Evolutionary conservation across 2,113 vertebrate species (phyloP).

Genomic region (Varanus salvator): DNA sequence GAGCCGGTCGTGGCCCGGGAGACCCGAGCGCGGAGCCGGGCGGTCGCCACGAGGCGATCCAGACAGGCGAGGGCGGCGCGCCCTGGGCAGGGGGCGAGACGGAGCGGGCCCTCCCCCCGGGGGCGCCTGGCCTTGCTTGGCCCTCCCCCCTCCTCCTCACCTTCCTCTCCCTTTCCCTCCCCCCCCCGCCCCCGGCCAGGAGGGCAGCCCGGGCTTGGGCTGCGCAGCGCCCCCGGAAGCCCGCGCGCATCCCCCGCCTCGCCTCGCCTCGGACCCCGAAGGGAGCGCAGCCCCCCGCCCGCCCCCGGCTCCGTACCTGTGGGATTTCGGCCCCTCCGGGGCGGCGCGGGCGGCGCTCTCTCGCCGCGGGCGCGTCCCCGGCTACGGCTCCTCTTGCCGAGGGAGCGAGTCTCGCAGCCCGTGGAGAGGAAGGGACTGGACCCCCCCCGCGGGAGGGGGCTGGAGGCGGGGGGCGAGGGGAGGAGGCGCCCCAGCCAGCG

Average conservation of each 20-base stretch:
- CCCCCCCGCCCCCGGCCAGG: slow-evolving; percentile 33
- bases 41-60: not conserved
- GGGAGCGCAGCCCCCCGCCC: not conserved
- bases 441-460: not conserved
- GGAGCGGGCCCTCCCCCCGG: not conserved
- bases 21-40: not conserved
- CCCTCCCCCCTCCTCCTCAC: slow-evolving; percentile 3
- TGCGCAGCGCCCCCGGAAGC: slow-evolving; percentile 41
- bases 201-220: not conserved
- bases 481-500: not conserved
- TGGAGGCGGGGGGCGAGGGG: no score
- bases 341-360: no score
- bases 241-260: not conserved
- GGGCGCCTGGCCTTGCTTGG: not conserved
- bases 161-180: slow-evolving; percentile 4
- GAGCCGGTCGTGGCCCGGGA: not conserved
- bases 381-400: no score
- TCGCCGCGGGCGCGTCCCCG: no score
- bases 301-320: no score
- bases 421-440: no score
- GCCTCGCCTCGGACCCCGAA: not conserved
- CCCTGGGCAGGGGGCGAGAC: no score
- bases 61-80: no score
- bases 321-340: no score
- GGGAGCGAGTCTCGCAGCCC: no score